Evolutionary conservation across 2,113 vertebrate genomes (phyloP), one percentile per base, ranked within the genome.

Genomic region (Daubentonia madagascariensis): DNA sequence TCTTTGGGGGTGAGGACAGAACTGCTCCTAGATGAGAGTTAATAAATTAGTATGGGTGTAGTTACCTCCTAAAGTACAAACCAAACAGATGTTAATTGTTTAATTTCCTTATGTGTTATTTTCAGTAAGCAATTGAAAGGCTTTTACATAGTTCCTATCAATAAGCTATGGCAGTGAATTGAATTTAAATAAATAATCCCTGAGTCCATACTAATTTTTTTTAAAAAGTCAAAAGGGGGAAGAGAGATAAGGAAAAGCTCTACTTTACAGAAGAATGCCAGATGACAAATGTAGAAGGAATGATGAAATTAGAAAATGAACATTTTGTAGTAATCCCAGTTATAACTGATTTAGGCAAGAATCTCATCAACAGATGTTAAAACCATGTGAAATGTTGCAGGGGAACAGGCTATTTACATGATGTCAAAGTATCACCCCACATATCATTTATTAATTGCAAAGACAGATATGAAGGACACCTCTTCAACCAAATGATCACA

Each of bases 1-100:
- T 84, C 40, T 93, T 91, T 57, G 4, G n/a, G 40, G 6, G 7
- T 17, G 3, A 22, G 9, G n/a, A 52, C 8, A 92, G 37, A 92
- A 83, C n/a, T 54, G 61, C 3, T 88, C 22, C 40, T 59, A 8
- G 22, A 95, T 86, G 54, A 92, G 61, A 91, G n/a, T 54, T 94
- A 95, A 85, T 85, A 70, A 94, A 97, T 81, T 86, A 67, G 8
- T 48, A 91, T 57, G 70, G 37, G 5, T 63, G 52, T 61, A 89
- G 81, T 40, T 90, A 89, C n/a, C 68, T 92, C 78, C 80, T 79
- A 76, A 95, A 97, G 61, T 75, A 78, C n/a, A 97, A 93, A 93
- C 28, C 28, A 93, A 93, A 83, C 4, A 96, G 72, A 76, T 54
- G 40, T 57, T 65, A 91, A 88, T 59, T 52, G 14, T 57, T 94